phyloP scores from a whole-genome alignment of 2,888 invertebrate genomes.

The Lithosia quadra region DNA sequence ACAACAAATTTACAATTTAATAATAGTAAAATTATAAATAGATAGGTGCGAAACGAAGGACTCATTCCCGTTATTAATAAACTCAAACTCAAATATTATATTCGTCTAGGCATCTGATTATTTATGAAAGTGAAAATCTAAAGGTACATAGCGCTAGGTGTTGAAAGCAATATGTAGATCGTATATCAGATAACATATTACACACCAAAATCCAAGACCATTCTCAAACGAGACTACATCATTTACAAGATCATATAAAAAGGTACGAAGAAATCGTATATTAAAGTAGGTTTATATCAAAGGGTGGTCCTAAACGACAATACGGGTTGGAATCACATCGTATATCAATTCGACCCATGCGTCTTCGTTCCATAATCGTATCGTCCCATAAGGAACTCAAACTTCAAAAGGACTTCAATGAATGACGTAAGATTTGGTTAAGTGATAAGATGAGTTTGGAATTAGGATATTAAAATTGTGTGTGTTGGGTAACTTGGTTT shows the following conservation, averaged over 20 bases:
- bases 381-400: constrained; percentile 21
- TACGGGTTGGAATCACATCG: constrained; percentile 23
- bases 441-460: constrained; percentile 8
- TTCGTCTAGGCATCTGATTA: too few species aligned
- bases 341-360: constrained; percentile 10
- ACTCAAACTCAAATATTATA: too few species aligned
- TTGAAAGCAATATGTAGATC: too few species aligned
- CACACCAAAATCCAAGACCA: too few species aligned
- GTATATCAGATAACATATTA: too few species aligned
- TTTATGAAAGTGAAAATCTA: too few species aligned
- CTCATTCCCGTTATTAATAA: too few species aligned
- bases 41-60: too few species aligned
- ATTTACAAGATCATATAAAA: neutral
- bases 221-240: too few species aligned
- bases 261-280: constrained; percentile 10
- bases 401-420: constrained; percentile 32
- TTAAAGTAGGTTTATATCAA: constrained; percentile 25
- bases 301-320: constrained; percentile 17
- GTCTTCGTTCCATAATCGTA: neutral
- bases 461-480: constrained; percentile 15
- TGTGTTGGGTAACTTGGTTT: neutral
- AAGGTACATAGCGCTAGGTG: too few species aligned
- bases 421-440: constrained; percentile 22
- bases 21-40: too few species aligned
- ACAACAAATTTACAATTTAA: too few species aligned